Conservation (phyloP, 2,797 vertebrate species). For the Distichodus sexfasciatus region DNA sequence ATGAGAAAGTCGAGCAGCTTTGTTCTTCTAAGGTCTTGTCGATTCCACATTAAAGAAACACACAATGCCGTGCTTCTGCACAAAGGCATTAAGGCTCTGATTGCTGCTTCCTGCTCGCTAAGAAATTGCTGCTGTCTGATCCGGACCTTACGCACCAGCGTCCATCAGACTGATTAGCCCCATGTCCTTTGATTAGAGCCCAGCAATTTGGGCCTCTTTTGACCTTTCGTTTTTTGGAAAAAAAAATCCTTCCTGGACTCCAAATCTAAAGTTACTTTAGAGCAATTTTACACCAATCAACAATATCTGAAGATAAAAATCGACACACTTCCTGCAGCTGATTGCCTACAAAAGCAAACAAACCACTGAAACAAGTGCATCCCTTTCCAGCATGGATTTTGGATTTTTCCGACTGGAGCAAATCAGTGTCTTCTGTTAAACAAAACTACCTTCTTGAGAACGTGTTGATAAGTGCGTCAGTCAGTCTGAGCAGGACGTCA, state of each 20-base stretch:
- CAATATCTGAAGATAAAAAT: no score
- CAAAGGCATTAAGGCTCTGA: conserved; percentile 3
- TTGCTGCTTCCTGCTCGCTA: conserved; percentile 21
- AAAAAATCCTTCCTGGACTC: not conserved
- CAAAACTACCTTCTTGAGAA: no score
- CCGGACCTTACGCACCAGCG: not conserved
- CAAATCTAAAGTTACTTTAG: not conserved
- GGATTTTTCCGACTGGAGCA: no score
- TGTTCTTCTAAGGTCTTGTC: not conserved
- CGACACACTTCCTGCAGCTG: no score
- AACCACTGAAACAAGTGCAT: no score
- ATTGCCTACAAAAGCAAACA: no score
- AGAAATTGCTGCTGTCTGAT: not conserved
- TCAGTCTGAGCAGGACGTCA: no score
- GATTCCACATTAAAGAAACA: conserved; percentile 14
- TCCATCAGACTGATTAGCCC: conserved; percentile 6
- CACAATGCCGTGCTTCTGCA: not conserved
- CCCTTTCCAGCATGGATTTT: no score
- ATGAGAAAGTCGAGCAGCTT: not conserved
- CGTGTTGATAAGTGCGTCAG: no score
- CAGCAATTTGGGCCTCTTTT: not conserved
- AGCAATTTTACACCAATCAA: not conserved
- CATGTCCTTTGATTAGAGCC: not conserved
- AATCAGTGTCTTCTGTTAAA: no score
- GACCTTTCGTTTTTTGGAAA: not conserved